phyloP scores from a whole-genome alignment of 2,888 invertebrate species.

The Teinopalpus imperialis region DNA sequence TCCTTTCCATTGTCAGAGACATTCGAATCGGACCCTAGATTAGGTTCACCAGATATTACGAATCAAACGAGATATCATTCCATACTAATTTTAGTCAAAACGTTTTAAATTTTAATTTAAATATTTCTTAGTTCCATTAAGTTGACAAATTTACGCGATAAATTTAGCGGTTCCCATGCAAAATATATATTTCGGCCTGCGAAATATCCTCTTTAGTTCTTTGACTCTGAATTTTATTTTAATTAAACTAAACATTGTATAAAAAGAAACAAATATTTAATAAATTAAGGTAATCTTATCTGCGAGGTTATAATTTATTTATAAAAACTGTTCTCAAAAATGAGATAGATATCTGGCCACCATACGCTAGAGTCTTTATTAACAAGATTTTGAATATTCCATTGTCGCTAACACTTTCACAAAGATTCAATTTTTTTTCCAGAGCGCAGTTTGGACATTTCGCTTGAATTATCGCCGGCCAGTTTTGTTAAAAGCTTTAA shows the following conservation, averaged over 20 bases:
- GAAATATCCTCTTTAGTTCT: too few relatives aligned
- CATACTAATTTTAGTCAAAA: constrained; percentile 2
- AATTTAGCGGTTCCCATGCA: too few relatives aligned
- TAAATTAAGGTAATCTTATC: too few relatives aligned
- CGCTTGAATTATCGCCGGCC: constrained; percentile 80
- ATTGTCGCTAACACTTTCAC: constrained; percentile 81
- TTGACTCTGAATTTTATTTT: too few relatives aligned
- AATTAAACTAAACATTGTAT: too few relatives aligned
- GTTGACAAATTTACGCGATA: too few relatives aligned
- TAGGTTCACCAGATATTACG: constrained; percentile 29
- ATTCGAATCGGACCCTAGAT: constrained; percentile 36
- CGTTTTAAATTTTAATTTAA: background rate
- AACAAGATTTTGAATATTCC: constrained; percentile 80
- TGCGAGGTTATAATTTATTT: too few relatives aligned
- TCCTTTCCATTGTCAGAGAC: constrained; percentile 53
- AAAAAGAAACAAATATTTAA: too few relatives aligned
- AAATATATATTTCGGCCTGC: too few relatives aligned
- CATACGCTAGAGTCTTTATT: constrained; percentile 65
- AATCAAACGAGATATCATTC: constrained; percentile 10
- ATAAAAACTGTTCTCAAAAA: too few relatives aligned
- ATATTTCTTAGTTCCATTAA: too few relatives aligned
- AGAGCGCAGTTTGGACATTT: constrained; percentile 75
- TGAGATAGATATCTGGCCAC: constrained; percentile 33
- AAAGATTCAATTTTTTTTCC: constrained; percentile 63
- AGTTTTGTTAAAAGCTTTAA: constrained; percentile 78